Percentiles rank a stretch among this genome's conserved stretches.
phyloP scores from a whole-genome alignment of 2,888 invertebrate genomes.

The Luperina testacea region DNA sequence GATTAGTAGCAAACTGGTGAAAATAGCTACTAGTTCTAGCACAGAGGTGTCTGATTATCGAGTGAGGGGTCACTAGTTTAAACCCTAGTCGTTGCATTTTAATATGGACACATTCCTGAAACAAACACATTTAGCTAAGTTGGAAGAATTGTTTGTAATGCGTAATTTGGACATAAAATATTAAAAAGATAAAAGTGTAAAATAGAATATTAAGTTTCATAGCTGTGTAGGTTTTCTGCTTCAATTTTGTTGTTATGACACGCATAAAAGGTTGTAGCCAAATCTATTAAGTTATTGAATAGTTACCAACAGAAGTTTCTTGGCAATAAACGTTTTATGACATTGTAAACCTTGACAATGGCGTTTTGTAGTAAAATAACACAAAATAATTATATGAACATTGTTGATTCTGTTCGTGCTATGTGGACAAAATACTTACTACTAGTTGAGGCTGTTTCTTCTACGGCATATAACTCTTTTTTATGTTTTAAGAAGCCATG shows the following conservation, averaged over 20 bases:
- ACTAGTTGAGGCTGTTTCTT: background rate
- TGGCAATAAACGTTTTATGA: background rate
- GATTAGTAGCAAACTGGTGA: background rate
- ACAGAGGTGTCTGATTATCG: background rate
- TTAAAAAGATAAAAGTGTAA: background rate
- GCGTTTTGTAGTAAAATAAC: background rate
- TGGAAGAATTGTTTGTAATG: background rate
- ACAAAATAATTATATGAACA: background rate
- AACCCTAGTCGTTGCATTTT: background rate
- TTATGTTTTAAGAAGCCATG: background rate
- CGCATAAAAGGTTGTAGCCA: slow-evolving; percentile 10
- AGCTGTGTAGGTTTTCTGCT: background rate
- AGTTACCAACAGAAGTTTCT: slow-evolving; percentile 23
- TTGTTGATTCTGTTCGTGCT: background rate
- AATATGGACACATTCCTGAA: too few relatives aligned
- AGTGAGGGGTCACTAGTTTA: background rate
- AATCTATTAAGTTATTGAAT: slow-evolving; percentile 33
- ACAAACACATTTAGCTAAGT: background rate
- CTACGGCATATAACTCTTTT: background rate
- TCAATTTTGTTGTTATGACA: background rate
- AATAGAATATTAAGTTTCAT: background rate
- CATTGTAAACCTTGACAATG: slow-evolving; percentile 3
- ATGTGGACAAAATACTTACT: background rate
- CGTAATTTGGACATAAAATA: too few relatives aligned
- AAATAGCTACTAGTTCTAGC: background rate